phyloP scores from a whole-genome alignment of 2,113 vertebrate species.

The Phylloscopus trochilus region DNA sequence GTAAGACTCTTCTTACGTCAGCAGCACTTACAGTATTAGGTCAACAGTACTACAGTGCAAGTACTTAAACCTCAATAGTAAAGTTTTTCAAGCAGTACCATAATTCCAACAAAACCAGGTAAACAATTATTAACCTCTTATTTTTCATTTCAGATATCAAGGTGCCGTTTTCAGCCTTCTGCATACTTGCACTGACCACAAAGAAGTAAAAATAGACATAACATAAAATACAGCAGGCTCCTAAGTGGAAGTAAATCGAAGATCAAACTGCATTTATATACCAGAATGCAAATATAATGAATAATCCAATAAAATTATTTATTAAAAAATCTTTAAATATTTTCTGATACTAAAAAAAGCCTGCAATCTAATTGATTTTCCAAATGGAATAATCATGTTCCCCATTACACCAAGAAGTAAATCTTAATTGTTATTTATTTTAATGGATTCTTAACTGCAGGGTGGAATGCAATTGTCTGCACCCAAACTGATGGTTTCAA shows the following conservation, averaged over 20 bases:
- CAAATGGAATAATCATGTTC: background rate
- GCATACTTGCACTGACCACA: background rate
- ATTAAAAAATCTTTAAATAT: background rate
- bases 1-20: background rate
- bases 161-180: background rate
- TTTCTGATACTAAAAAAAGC: background rate
- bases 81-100: background rate
- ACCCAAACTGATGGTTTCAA: background rate
- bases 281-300: background rate
- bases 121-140: background rate
- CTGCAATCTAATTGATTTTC: background rate
- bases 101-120: background rate
- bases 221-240: background rate
- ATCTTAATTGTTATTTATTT: background rate
- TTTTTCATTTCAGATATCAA: background rate
- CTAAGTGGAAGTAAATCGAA: background rate
- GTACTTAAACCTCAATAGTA: background rate
- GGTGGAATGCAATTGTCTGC: background rate
- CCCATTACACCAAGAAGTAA: background rate
- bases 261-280: background rate
- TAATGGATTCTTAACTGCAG: background rate
- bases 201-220: background rate
- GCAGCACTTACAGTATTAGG: background rate
- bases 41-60: background rate
- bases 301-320: background rate